Percentiles rank a stretch among this genome's conserved stretches.
Conservation (phyloP, 2,113 vertebrate genomes). For the Tachuris rubrigastra region DNA sequence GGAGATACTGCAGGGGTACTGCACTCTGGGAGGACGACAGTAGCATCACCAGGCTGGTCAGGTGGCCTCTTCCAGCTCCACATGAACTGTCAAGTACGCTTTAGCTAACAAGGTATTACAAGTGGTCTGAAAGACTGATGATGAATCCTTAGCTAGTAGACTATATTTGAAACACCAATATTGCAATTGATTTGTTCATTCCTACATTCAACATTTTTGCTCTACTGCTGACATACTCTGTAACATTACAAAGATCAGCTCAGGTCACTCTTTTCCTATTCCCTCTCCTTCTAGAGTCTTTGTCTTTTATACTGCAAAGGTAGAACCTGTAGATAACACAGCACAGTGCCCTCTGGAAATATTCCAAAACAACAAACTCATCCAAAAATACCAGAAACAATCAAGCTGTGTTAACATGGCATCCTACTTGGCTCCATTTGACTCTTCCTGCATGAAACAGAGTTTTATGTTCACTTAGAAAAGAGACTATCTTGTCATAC, state of each 20-base stretch:
- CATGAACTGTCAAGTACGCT: fast-evolving
- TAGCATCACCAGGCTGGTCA: neutral
- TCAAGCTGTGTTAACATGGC: neutral
- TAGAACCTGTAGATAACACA: neutral
- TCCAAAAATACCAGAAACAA: neutral
- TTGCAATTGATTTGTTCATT: neutral
- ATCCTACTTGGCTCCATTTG: neutral
- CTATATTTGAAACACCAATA: neutral
- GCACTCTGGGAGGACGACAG: neutral
- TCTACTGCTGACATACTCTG: neutral
- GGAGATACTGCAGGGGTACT: too few relatives aligned
- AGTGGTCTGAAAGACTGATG: neutral
- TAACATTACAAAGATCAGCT: neutral
- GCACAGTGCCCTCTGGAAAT: neutral
- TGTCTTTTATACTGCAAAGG: neutral
- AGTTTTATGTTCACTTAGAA: neutral
- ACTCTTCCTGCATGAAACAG: neutral
- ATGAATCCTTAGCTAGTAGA: neutral
- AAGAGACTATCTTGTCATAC: neutral
- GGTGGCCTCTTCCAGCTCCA: neutral
- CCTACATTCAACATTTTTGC: neutral
- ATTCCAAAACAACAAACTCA: neutral
- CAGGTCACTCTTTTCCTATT: neutral
- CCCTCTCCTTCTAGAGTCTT: neutral
- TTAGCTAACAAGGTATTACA: neutral